A percentile compares a stretch with the other conserved stretches of the same genome.
Conservation (phyloP, 2,797 vertebrate genomes). For the Phaenicophaeus curvirostris region DNA sequence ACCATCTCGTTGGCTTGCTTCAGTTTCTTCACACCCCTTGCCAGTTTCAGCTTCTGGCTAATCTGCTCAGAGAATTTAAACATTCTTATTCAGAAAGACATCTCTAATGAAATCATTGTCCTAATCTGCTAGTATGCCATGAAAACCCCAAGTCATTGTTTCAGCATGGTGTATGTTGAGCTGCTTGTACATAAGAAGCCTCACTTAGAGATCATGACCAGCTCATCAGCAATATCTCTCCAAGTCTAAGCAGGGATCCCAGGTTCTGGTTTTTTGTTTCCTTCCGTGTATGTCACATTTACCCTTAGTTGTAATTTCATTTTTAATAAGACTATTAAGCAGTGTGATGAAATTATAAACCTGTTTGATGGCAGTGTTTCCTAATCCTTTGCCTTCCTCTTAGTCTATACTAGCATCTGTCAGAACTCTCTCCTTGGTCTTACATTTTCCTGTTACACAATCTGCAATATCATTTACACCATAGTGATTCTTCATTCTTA, state of each 20-base stretch:
- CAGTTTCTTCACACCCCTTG: background rate
- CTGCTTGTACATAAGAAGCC: background rate
- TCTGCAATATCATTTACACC: background rate
- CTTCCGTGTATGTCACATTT: background rate
- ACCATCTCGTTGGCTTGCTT: background rate
- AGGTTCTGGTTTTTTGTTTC: background rate
- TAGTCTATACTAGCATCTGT: background rate
- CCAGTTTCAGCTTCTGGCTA: background rate
- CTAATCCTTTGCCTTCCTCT: background rate
- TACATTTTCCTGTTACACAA: background rate
- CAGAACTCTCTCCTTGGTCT: background rate
- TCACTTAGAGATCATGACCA: background rate
- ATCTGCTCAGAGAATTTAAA: background rate
- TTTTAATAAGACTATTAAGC: background rate
- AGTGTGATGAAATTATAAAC: background rate
- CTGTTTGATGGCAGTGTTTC: background rate
- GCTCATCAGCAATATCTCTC: background rate
- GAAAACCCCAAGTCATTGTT: background rate
- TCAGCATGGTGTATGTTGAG: background rate
- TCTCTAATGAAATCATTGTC: background rate
- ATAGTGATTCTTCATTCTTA: background rate
- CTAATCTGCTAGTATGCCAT: background rate
- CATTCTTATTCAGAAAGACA: background rate
- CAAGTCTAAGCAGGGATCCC: background rate
- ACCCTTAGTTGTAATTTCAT: background rate